Base-by-base conservation (phyloP, 2,888 invertebrate genomes). In the Paralinhomoeus sp. region DNA sequence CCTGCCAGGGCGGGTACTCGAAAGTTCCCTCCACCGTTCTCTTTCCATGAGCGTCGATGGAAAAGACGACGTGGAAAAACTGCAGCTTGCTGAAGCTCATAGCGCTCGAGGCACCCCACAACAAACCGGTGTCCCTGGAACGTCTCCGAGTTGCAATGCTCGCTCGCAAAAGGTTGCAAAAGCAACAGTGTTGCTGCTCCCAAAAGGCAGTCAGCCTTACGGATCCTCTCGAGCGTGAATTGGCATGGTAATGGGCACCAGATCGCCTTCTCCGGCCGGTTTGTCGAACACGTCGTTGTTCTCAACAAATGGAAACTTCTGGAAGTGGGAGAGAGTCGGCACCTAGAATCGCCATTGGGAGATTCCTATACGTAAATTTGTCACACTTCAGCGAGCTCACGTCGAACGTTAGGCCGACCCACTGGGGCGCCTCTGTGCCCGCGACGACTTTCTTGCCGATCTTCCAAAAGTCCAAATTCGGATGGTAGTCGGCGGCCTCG, bases 401-500 rank as follows among this genome's bases (percentile, higher is more conserved):
- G 48, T 59, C 56, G 44, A 59, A 59, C 43, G 57, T 54, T 45
- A 60, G 57, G 46, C 59, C 59, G 42, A 60, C 56, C 59, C 59
- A 60, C 35, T 54, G 54, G 18, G 59, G 59, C 15, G 59, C 58
- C 40, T 61, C 59, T 7, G 61, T 58, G 24, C 57, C 58, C 20
- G 54, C 60, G 35, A 55, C 48, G 31, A 54, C 51, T 44, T 47
- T 49, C 37, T 51, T 53, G 37, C 54, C 51, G 35, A 60, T 54
- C 37, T 54, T 51, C 60, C 60, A 60, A 49, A 60, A 60, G 46
- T 61, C 58, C 40, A 60, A 52, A 44, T 60, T 61, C 17, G 60
- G 60, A 43, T 60, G 58, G 51, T 57, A 57, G 20, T 54, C 50
- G 9, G 55, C 57, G 5, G 53, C 49, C 37, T 53, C 53, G 40